Percentiles rank a stretch among this genome's conserved stretches.
These are phyloP conservation scores for Blastomussa wellsi DNA, from an alignment of 92 coral and sea anemone species.

Conservation along the genomic window DNA sequence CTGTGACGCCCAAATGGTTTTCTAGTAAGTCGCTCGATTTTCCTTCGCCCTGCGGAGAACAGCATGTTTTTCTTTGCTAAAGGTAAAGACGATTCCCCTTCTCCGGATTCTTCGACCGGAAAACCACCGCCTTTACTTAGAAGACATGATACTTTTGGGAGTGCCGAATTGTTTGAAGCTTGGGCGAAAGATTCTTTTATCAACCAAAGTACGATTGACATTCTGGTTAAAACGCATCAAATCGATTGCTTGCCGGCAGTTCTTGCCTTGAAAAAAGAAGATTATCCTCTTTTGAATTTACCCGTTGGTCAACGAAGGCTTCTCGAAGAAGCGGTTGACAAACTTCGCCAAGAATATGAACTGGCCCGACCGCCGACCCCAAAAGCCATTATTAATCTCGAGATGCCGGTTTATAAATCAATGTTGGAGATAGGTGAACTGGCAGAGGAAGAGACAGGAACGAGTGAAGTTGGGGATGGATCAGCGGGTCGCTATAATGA, in stretches of 20 bases:
- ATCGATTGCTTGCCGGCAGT: conserved; percentile 94
- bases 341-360: conserved; percentile 88
- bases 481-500: not conserved
- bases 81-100: conserved; percentile 21
- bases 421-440: conserved; percentile 73
- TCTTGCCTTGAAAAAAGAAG: conserved; percentile 78
- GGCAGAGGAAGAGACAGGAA: conserved; percentile 40
- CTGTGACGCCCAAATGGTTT: conserved; percentile 19
- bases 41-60: not conserved
- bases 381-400: conserved; percentile 77
- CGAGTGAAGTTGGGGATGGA: conserved; percentile 27
- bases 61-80: conserved; percentile 44
- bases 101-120: conserved; percentile 33
- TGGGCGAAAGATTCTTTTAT: conserved; percentile 97
- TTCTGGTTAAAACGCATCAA: conserved; percentile 76
- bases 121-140: conserved; percentile 61
- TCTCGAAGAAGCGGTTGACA: conserved; percentile 92
- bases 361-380: conserved; percentile 91
- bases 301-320: conserved; percentile 96
- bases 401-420: conserved; percentile 85
- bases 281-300: conserved; percentile 72
- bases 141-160: conserved; percentile 85
- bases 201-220: conserved; percentile 82
- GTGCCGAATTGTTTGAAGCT: conserved; percentile 84
- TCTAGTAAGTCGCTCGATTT: conserved; percentile 6